phyloP scores from a whole-genome alignment of 2,888 invertebrate species.

The Hypsopygia costalis region DNA sequence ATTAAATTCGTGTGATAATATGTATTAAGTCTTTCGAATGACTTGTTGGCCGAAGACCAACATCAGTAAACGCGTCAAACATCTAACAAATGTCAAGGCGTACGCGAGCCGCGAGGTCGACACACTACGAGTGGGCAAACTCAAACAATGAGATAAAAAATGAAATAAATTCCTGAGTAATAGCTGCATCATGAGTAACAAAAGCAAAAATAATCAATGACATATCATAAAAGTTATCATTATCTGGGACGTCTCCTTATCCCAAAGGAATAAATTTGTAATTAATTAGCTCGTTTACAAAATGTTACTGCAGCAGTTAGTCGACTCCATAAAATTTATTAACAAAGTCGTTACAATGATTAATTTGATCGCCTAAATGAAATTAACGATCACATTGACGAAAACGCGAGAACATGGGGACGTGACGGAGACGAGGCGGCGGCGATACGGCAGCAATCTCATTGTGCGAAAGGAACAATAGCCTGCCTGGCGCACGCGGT shows the following conservation, averaged over 20 bases:
- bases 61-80: constrained; percentile 17
- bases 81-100: constrained; percentile 41
- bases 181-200: too few species aligned
- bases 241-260: too few species aligned
- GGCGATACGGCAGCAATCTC: not conserved
- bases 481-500: not conserved
- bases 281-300: too few species aligned
- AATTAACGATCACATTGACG: not conserved
- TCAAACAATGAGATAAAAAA: constrained; percentile 24
- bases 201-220: not conserved
- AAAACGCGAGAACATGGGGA: not conserved
- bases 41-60: constrained; percentile 2
- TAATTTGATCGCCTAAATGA: not conserved
- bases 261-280: too few species aligned
- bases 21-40: too few species aligned
- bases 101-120: constrained; percentile 28
- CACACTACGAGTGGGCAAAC: not conserved
- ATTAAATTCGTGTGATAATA: too few species aligned
- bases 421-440: not conserved
- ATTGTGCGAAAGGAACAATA: too few species aligned
- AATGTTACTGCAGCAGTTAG: not conserved
- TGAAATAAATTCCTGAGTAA: not conserved
- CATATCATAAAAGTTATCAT: too few species aligned
- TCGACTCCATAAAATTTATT: constrained; percentile 1
- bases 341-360: not conserved